Evolutionary conservation across 2,797 vertebrate genomes (phyloP).

Genomic region (Danio aesculapii): DNA sequence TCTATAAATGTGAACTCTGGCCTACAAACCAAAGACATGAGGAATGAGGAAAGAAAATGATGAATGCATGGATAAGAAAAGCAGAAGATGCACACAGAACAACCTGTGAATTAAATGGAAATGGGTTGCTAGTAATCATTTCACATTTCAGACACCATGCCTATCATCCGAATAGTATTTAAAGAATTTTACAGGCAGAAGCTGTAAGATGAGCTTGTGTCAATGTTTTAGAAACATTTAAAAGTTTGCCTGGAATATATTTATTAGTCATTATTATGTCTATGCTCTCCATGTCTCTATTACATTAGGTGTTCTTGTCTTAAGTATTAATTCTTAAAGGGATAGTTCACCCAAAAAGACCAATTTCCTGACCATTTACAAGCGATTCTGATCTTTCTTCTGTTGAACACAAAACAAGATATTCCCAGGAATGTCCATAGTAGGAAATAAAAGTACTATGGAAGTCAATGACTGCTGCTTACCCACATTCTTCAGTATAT

Average conservation of each 20-base stretch:
- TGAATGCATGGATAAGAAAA: not conserved
- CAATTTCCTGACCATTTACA: no score
- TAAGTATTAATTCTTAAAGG: not conserved
- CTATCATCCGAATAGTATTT: slow-evolving; percentile 9
- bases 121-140: not conserved
- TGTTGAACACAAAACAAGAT: no score
- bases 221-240: slow-evolving; percentile 1
- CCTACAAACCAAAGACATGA: not conserved
- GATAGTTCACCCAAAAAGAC: no score
- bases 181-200: not conserved
- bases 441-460: no score
- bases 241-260: slow-evolving; percentile 15
- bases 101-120: not conserved
- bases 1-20: not conserved
- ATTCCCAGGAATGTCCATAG: no score
- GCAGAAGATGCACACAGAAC: not conserved
- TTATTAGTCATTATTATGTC: not conserved
- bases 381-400: no score
- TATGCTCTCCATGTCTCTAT: slow-evolving; percentile 6
- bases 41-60: not conserved
- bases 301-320: not conserved
- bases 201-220: slow-evolving; percentile 15
- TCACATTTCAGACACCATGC: not conserved
- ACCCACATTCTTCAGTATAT: no score
- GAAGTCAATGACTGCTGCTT: no score